Evolutionary conservation across 2,888 invertebrate species (phyloP), one percentile per base, ranked within the genome.

Genomic region (Nycteola revayana): DNA sequence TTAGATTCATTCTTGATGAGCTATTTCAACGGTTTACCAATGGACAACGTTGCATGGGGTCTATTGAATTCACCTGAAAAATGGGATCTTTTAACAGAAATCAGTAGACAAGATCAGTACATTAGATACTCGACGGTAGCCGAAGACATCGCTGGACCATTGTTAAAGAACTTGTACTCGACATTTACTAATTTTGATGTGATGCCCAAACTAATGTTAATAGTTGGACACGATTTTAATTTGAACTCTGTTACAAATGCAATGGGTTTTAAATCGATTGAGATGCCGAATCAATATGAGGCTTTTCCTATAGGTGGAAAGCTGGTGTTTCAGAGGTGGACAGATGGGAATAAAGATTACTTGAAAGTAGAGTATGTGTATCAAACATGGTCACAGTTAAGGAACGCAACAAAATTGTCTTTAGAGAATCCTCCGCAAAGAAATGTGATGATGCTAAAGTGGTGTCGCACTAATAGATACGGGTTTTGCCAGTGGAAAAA

Each of bases 141-240:
- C 7, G 11, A 49, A 5, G 46, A 56, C 9, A 26, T 47, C 3
- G 48, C 25, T 3, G 25, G 21, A 3, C 46, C 37, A 7, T 14
- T 57, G 10, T 7, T 44, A 9, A 7, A 36, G 3, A 22, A 36
- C n/a, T 25, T 54, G n/a, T 36, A 33, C 1, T 25, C 37, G 6
- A 34, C 8, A 21, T 49, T 57, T 22, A 26, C 35, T 24, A 34
- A 54, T 6, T 39, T 37, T 14, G 29, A 47, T 8, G 7, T 27
- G 3, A 43, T 25, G 28, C 36, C 48, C 2, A 56, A 44, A 25
- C 10, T 57, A 4, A 43, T 40, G 1, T 9, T 49, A 20, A 1
- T 56, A 7, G 35, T 50, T 2, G 48, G 48, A 1, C 57, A 57
- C 25, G 57, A 57, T 39, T 46, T 22, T 25, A 57, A 51, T 35